Evolutionary conservation across 2,797 vertebrate genomes (phyloP), one percentile per base, ranked within the genome.

Genomic region (Lutra lutra): DNA sequence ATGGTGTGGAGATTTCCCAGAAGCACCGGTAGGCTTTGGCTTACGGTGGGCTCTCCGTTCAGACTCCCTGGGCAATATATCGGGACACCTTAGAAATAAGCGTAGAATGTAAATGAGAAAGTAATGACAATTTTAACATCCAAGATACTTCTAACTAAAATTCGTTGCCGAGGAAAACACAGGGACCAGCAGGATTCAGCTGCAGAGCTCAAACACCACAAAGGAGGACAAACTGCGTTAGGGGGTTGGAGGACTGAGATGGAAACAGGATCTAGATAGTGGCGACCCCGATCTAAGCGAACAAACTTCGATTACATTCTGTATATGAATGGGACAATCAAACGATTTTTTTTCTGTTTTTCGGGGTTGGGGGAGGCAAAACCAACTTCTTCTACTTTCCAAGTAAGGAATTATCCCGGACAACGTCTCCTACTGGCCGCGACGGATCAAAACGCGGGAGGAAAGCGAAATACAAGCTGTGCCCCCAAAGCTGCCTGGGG

Each of bases 91-190:
- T 27, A 23, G 38, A 91, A 66, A 64, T 70, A 68, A 68, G 18
- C n/a, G 18, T 35, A 64, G 68, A 83, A 51, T 35, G 87, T 77
- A 96, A 84, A 88, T 40, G 29, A 8, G 29, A 86, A 82, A 82
- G 38, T 25, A 72, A 32, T 18, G 35, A n/a, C 27, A 73, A 60
- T 51, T 85, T 90, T 68, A 80, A 79, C 46, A 43, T 12, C 3
- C 20, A 94, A 83, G 62, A 32, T 23, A 54, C 35, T 87, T 80
- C 25, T 38, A 35, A 58, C 73, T 68, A 70, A 83, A 58, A 89
- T 84, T 48, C 29, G n/a, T 66, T 86, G 18, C 60, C 12, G 2
- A 35, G 40, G 75, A 75, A 90, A 14, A 73, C 3, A 1, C 23
- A 10, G 43, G 80, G 51, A 75, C 27, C 14, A 46, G 43, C n/a